Evolutionary conservation across 2,888 invertebrate species (phyloP).

Genomic region (Pyrochroa serraticornis): DNA sequence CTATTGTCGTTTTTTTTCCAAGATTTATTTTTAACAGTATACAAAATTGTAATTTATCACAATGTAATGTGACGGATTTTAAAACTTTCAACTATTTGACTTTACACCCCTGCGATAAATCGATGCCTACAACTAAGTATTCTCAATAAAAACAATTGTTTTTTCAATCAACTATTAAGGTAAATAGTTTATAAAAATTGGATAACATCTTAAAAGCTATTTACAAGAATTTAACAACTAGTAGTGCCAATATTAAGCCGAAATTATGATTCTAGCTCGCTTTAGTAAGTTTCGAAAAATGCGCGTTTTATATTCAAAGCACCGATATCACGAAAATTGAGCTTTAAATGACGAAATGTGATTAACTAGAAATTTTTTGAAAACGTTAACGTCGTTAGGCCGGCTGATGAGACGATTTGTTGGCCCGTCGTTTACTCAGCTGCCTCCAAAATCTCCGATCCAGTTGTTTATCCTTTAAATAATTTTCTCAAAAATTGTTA

Average conservation of each 20-base stretch:
- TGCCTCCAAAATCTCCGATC: slow-evolving; percentile 83
- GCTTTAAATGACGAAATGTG: slow-evolving; percentile 34
- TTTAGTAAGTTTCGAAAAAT: slow-evolving; percentile 32
- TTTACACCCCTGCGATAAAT: slow-evolving; percentile 21
- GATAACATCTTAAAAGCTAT: slow-evolving; percentile 41
- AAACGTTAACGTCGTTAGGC: slow-evolving; percentile 36
- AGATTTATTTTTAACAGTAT: slow-evolving; percentile 51
- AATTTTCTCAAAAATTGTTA: slow-evolving; percentile 5
- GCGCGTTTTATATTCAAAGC: slow-evolving; percentile 37
- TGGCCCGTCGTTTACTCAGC: slow-evolving; percentile 70
- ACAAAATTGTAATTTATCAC: slow-evolving; percentile 55
- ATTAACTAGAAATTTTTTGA: slow-evolving; percentile 14
- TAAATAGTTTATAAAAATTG: slow-evolving; percentile 41
- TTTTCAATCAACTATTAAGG: slow-evolving; percentile 26
- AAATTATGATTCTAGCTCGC: slow-evolving; percentile 33
- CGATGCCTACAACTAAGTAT: slow-evolving; percentile 21
- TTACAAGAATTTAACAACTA: slow-evolving; percentile 31
- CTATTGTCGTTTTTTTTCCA: slow-evolving; percentile 25
- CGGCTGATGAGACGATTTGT: slow-evolving; percentile 44
- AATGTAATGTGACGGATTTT: slow-evolving; percentile 53
- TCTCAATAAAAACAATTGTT: slow-evolving; percentile 31
- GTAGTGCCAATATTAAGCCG: slow-evolving; percentile 41
- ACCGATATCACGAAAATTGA: slow-evolving; percentile 47
- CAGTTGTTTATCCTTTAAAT: slow-evolving; percentile 73
- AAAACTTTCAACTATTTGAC: slow-evolving; percentile 26